Percentiles rank a stretch among this genome's conserved stretches.
phyloP scores from a whole-genome alignment of 2,797 vertebrate species.

The Parauchenoglanis ngamensis region DNA sequence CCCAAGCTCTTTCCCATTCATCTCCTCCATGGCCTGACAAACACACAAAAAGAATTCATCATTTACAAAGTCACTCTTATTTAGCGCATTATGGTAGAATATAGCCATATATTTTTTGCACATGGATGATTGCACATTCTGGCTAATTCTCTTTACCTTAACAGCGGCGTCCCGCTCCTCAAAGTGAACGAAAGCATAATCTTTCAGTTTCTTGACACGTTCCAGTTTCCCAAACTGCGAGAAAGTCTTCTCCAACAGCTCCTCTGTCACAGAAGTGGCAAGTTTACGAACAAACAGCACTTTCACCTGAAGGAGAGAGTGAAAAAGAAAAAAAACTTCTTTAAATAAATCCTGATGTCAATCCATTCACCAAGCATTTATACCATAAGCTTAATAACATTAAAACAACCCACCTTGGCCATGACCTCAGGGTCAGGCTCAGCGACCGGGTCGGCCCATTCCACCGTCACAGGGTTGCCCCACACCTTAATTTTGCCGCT shows the following conservation, averaged over 20 bases:
- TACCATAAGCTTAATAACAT: not conserved
- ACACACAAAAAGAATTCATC: not conserved
- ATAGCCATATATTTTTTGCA: not conserved
- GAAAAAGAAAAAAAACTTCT: not conserved
- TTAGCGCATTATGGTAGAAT: not conserved
- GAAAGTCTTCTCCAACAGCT: slow-evolving; percentile 95
- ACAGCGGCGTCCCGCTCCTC: slow-evolving; percentile 96
- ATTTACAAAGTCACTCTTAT: not conserved
- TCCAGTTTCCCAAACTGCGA: slow-evolving; percentile 97
- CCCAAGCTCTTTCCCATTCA: slow-evolving; percentile 96
- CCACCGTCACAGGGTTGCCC: slow-evolving; percentile 97
- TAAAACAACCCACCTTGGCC: slow-evolving; percentile 86
- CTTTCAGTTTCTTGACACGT: slow-evolving; percentile 97
- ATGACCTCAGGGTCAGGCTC: slow-evolving; percentile 98
- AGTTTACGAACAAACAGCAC: slow-evolving; percentile 98
- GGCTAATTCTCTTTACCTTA: slow-evolving; percentile 74
- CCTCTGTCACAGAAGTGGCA: slow-evolving; percentile 95
- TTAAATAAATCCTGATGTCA: not conserved
- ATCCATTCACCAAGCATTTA: not conserved
- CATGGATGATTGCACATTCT: not conserved
- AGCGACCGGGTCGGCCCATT: slow-evolving; percentile 98
- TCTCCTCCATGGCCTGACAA: slow-evolving; percentile 94
- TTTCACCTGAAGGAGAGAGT: slow-evolving; percentile 82
- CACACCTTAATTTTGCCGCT: slow-evolving; percentile 99
- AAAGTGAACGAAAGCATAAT: slow-evolving; percentile 99